Evolutionary conservation across 2,113 vertebrate genomes (phyloP).

Genomic region (Micronisus gabar): DNA sequence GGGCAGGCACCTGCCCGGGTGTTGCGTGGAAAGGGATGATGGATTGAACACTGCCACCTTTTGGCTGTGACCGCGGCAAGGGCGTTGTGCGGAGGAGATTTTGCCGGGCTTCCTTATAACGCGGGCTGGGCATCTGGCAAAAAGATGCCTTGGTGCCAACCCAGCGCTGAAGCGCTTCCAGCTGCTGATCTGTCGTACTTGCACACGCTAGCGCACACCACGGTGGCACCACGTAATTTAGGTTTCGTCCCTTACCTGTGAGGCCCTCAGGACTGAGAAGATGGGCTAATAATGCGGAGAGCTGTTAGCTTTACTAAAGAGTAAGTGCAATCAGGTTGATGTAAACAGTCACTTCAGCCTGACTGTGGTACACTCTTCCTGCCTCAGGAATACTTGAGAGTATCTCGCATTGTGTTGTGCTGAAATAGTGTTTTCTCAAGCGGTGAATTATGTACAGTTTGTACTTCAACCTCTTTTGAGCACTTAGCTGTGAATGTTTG

Average conservation of each 20-base stretch:
- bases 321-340: constrained; percentile 65
- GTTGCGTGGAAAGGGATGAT: constrained; percentile 3
- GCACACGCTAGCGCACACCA: background rate
- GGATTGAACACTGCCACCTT: constrained; percentile 71
- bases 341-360: constrained; percentile 70
- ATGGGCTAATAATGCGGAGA: constrained; percentile 9
- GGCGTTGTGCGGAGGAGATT: background rate
- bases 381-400: constrained; percentile 70
- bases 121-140: background rate
- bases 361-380: constrained; percentile 59
- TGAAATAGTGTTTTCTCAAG: constrained; percentile 71
- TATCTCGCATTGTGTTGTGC: constrained; percentile 67
- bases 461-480: constrained; percentile 70
- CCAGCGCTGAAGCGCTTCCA: background rate
- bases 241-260: background rate
- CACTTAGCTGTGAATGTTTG: constrained; percentile 72
- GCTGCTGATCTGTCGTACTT: background rate
- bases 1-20: background rate
- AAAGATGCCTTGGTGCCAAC: background rate
- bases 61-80: constrained; percentile 50
- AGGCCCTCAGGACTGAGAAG: background rate
- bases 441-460: constrained; percentile 74
- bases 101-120: background rate
- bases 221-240: background rate
- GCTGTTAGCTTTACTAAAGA: constrained; percentile 48